Percentiles rank a stretch among this genome's conserved stretches.
phyloP scores from a whole-genome alignment of 1,140 invertebrate genomes.

The Drosophila pallidifrons region DNA sequence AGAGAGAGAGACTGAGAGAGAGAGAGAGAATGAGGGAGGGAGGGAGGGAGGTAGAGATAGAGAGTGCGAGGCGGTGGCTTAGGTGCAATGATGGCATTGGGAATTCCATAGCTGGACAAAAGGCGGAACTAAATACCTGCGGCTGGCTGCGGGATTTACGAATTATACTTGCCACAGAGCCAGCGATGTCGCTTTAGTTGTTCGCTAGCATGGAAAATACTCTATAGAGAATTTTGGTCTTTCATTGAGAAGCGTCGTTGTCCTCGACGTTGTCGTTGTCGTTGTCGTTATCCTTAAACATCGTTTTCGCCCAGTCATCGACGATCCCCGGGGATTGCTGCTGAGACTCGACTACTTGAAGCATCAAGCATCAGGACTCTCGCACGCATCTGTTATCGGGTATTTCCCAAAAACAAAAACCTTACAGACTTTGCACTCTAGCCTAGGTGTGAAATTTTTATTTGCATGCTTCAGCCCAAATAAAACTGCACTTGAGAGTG shows the following conservation, averaged over 20 bases:
- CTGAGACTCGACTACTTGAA: not conserved
- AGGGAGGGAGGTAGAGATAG: not conserved
- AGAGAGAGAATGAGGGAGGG: not conserved
- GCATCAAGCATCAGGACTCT: conserved; percentile 7
- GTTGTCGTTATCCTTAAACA: not conserved
- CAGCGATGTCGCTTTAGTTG: conserved; percentile 1
- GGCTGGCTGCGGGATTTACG: conserved; percentile 73
- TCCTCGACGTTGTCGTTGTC: not conserved
- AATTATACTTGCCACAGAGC: conserved; percentile 45
- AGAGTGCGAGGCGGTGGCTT: conserved; percentile 54
- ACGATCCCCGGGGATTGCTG: conserved; percentile 14
- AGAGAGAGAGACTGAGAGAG: conserved; percentile 17
- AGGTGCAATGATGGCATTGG: conserved; percentile 83
- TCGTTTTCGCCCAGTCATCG: conserved; percentile 21
- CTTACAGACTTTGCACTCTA: not conserved
- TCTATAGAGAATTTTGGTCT: not conserved
- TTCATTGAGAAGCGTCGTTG: conserved; percentile 41
- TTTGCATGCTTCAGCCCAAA: conserved; percentile 72
- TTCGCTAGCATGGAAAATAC: not conserved
- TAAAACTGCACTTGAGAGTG: conserved; percentile 2
- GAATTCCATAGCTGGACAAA: conserved; percentile 76
- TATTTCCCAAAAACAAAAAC: conserved; percentile 39
- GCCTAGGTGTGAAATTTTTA: conserved; percentile 80
- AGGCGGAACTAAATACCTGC: conserved; percentile 83
- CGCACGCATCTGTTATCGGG: conserved; percentile 15